Evolutionary conservation across 2,888 invertebrate species (phyloP).

Genomic region (Platycheirus rosarum): DNA sequence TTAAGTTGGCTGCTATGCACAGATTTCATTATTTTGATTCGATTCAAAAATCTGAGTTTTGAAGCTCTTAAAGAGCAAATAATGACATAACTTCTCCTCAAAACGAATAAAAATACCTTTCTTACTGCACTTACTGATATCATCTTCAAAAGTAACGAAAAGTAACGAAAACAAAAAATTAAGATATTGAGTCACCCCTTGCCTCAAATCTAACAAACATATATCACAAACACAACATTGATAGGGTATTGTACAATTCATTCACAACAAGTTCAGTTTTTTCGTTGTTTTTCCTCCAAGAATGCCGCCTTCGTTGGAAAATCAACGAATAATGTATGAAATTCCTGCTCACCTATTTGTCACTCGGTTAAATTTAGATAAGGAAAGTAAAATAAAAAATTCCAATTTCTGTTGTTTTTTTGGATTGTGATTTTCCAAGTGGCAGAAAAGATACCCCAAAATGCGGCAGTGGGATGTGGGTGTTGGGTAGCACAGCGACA

Average conservation of each 20-base stretch:
- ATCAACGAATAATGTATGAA: slow-evolving; percentile 45
- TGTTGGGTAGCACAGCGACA: too few species aligned
- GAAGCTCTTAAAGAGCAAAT: too few species aligned
- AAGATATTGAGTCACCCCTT: too few species aligned
- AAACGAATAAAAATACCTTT: too few species aligned
- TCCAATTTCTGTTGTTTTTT: slow-evolving; percentile 32
- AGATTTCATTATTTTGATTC: too few species aligned
- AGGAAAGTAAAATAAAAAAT: slow-evolving; percentile 19
- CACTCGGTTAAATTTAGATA: slow-evolving; percentile 64
- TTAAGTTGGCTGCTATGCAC: too few species aligned
- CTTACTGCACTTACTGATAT: too few species aligned
- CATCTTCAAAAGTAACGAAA: too few species aligned
- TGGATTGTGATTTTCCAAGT: slow-evolving; percentile 37
- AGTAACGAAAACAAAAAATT: too few species aligned
- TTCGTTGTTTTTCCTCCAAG: neutral
- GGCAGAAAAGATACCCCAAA: neutral
- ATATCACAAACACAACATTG: too few species aligned
- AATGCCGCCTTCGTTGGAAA: slow-evolving; percentile 33
- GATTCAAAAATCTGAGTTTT: too few species aligned
- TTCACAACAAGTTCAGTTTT: neutral
- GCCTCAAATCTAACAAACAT: neutral
- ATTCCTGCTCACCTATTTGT: slow-evolving; percentile 63
- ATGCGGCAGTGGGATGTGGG: slow-evolving; percentile 14
- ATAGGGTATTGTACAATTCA: neutral
- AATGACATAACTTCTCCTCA: too few species aligned